These are phyloP conservation scores for Ametastegia equiseti DNA, from an alignment of 2,888 invertebrate genomes.

Conservation along the genomic window DNA sequence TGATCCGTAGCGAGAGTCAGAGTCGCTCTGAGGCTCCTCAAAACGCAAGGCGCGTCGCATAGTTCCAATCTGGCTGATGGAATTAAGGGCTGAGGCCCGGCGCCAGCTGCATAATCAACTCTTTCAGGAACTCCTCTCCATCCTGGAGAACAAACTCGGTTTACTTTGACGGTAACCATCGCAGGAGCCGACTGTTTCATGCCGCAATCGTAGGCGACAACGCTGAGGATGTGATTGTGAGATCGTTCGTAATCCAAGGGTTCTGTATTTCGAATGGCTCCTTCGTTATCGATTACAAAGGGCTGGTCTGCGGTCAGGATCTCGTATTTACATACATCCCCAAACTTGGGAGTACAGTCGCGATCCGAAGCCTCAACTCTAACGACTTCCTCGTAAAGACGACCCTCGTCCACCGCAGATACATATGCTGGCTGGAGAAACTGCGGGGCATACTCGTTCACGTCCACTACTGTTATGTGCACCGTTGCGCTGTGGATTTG, in stretches of 20 bases:
- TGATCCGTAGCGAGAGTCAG: slow-evolving; percentile 88
- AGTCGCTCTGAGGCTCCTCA: slow-evolving; percentile 79
- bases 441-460: slow-evolving; percentile 96
- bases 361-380: slow-evolving; percentile 94
- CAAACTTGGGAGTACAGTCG: slow-evolving; percentile 96
- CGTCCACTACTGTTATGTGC: slow-evolving; percentile 96
- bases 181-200: slow-evolving; percentile 96
- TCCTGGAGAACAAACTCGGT: slow-evolving; percentile 76
- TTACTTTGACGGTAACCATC: slow-evolving; percentile 96
- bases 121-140: slow-evolving; percentile 86
- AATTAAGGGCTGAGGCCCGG: slow-evolving; percentile 88
- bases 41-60: slow-evolving; percentile 80
- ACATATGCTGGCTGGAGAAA: slow-evolving; percentile 95
- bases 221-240: slow-evolving; percentile 97
- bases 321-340: slow-evolving; percentile 98
- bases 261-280: slow-evolving; percentile 95
- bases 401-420: slow-evolving; percentile 93
- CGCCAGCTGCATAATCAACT: slow-evolving; percentile 91
- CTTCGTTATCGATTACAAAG: slow-evolving; percentile 94
- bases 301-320: slow-evolving; percentile 94
- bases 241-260: slow-evolving; percentile 94
- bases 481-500: slow-evolving; percentile 87
- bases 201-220: slow-evolving; percentile 98
- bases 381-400: slow-evolving; percentile 92
- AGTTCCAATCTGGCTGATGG: slow-evolving; percentile 85